Evolutionary conservation across 2,888 invertebrate genomes (phyloP).

Genomic region (Bruchidius siliquastri): DNA sequence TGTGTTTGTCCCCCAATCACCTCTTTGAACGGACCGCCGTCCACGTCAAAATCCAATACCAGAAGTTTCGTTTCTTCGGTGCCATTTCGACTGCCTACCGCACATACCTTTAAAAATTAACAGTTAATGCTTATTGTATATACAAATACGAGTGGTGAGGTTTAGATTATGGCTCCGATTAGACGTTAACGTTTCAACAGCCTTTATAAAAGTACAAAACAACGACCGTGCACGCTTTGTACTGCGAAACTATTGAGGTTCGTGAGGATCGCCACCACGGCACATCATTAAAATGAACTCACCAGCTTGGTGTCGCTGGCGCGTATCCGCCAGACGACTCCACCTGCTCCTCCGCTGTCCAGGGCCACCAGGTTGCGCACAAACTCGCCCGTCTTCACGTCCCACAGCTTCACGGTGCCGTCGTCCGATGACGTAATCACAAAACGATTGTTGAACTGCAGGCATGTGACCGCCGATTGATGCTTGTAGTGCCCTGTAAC

Average conservation of each 20-base stretch:
- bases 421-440: conserved; percentile 99
- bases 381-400: conserved; percentile 93
- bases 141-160: too few species aligned
- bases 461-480: conserved; percentile 96
- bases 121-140: background rate
- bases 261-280: too few species aligned
- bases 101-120: conserved; percentile 55
- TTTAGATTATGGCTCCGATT: too few species aligned
- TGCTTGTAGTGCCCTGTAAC: conserved; percentile 86
- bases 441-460: conserved; percentile 95
- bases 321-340: conserved; percentile 96
- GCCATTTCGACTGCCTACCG: conserved; percentile 96
- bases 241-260: too few species aligned
- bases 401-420: conserved; percentile 99
- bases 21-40: conserved; percentile 33
- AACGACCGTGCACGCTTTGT: too few species aligned
- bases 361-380: conserved; percentile 92
- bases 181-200: too few species aligned
- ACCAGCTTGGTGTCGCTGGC: conserved; percentile 95
- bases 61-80: conserved; percentile 98
- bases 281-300: too few species aligned
- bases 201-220: too few species aligned
- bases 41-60: conserved; percentile 94
- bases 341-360: conserved; percentile 93
- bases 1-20: background rate